Base-by-base conservation (phyloP, 2,797 vertebrate species). In the Pempheris klunzingeri region DNA sequence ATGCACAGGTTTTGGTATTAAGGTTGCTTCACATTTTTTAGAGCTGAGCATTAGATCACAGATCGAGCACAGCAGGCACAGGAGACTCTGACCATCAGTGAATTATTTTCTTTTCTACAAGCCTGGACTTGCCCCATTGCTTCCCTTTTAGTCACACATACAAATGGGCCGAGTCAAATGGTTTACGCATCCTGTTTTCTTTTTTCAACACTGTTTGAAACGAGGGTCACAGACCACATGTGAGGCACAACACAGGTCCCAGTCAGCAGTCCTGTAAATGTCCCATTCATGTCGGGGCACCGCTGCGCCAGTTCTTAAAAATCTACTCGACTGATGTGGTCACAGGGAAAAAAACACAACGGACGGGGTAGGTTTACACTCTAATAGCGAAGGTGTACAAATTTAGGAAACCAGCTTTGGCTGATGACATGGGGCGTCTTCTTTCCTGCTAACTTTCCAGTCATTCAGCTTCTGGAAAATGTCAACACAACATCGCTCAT, bases 201-300 rank as follows among this genome's bases (percentile, higher is more conserved):
- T 91, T 90, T 84, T 77, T 73, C 30, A 39, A 74, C 86, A 71
- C 90, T 74, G 84, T 86, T 92, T 93, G 89, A 92, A 91, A 80
- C 22, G 41, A 83, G 81, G 89, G 88, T 92, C 91, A 92, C 77
- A 66, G 87, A 95, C 94, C 94, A 93, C 94, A 95, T 94, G 90
- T 93, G 91, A 92, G 91, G 88, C 75, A 22, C 79, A 89, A 84
- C 87, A 93, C 89, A 89, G 88, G 71, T 90, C 85, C 88, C 84
- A 93, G 90, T 93, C 92, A 93, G 85, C 83, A 78, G 79, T 85
- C 74, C 85, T 81, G 80, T 94, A 91, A 95, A 95, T 86, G 91
- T 91, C 86, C 86, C 85, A 92, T 92, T 94, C 91, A 93, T 90
- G 89, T 86, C 10, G 61, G 60, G 80, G 68, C 67, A 50, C 74